Percentiles rank a stretch among this genome's conserved stretches.
phyloP scores from a whole-genome alignment of 1,140 invertebrate species.

The Lepidurus arcticus region DNA sequence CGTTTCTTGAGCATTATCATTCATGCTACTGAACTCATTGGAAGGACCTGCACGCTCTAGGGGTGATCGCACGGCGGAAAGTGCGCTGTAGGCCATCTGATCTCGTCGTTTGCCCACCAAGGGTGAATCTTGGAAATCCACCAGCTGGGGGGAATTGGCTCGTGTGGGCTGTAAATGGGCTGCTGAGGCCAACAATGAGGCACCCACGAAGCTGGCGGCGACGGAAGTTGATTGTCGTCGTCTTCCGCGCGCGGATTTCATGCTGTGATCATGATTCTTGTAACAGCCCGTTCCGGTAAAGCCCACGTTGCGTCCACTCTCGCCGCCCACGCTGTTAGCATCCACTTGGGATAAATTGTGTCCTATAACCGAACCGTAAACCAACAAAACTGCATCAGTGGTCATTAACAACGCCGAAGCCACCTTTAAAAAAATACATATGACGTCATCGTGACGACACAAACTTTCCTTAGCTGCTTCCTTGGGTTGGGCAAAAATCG shows the following conservation, averaged over 20 bases:
- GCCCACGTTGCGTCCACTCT: conserved; percentile 61
- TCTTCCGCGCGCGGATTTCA: conserved; percentile 37
- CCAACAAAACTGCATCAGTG: conserved; percentile 10
- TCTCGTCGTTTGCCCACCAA: conserved; percentile 27
- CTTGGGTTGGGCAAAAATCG: background rate
- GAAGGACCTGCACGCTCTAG: background rate
- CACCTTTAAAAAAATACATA: background rate
- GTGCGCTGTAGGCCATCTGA: background rate
- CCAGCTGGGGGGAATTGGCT: conserved; percentile 31
- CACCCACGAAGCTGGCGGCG: conserved; percentile 7
- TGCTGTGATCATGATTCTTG: conserved; percentile 72
- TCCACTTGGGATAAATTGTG: conserved; percentile 85
- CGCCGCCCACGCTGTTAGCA: conserved; percentile 71
- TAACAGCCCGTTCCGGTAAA: conserved; percentile 74
- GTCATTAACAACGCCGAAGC: conserved; percentile 3
- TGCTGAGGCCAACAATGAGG: background rate
- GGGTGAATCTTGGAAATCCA: conserved; percentile 33
- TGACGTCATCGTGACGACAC: conserved; percentile 20
- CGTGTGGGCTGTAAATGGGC: conserved; percentile 35
- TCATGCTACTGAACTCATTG: background rate
- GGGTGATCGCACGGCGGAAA: background rate
- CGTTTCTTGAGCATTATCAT: conserved; percentile 19
- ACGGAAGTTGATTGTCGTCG: conserved; percentile 31
- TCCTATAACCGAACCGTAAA: conserved; percentile 50
- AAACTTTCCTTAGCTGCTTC: background rate